Evolutionary conservation across 2,797 vertebrate species (phyloP), one percentile per base, ranked within the genome.

Genomic region (Threskiornis aethiopicus): DNA sequence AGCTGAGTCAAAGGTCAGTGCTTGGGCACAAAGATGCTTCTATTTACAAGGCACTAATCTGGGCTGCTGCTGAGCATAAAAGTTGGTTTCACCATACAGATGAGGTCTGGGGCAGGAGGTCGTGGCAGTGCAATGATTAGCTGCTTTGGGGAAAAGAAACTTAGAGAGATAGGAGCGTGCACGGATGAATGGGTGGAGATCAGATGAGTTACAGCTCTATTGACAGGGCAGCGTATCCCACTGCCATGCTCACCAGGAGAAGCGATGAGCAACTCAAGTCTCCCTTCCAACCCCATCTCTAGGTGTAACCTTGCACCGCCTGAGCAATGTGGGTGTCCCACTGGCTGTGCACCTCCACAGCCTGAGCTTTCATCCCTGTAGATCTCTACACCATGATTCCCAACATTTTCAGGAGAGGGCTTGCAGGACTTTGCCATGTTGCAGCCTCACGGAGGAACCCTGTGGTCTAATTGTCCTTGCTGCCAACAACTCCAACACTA

Each of bases 21-120:
- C 82, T 15, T 44, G 84, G 77, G 52, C 91, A 96, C 91, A 96
- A 94, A 93, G 96, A 87, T 28, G 57, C 35, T 78, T 81, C 84
- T 96, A 28, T 97, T 83, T 77, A 57, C 95, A n/a, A 59, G 86
- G 62, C 65, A 77, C 87, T 92, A 71, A 75, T 87, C 70, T 47
- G 70, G 87, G 90, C 76, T 67, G 72, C 52, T 3, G 39, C 81
- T 71, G 84, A 47, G 72, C 58, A 46, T 16, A 22, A 35, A 17
- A 52, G 93, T 46, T 72, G 58, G 22, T 66, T 81, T 87, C 19
- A 0, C 71, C 65, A 11, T 2, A 4, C 29, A 73, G 80, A 85
- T 59, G 70, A 70, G 62, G 33, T 72, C 47, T 1, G 1, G 76
- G 67, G 59, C 4, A 4, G 64, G 67, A 73, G 88, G 76, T 85